Evolutionary conservation across 1,140 invertebrate species (phyloP).

Genomic region (Neocloeon triangulifer): DNA sequence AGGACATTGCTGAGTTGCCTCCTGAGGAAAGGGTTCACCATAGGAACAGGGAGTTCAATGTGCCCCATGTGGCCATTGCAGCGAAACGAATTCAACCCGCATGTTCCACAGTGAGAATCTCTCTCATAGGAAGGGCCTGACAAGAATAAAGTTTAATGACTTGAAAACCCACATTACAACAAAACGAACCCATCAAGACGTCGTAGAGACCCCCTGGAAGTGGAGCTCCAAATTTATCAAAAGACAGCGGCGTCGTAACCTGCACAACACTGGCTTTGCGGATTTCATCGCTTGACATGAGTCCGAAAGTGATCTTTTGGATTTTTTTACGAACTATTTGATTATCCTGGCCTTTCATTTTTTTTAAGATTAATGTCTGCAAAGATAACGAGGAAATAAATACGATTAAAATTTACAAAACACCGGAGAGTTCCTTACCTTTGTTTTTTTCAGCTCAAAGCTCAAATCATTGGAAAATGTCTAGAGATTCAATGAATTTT

Average conservation of each 20-base stretch:
- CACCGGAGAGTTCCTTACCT: no score
- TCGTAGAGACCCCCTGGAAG: slow-evolving; percentile 71
- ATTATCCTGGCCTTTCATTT: no score
- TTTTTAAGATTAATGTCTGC: no score
- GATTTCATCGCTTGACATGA: slow-evolving; percentile 67
- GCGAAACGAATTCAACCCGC: slow-evolving; percentile 34
- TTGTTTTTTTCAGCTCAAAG: no score
- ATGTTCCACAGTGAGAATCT: slow-evolving; percentile 44
- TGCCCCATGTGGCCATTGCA: slow-evolving; percentile 93
- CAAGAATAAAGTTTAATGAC: slow-evolving; percentile 4
- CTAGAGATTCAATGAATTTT: no score
- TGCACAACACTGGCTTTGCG: slow-evolving; percentile 65
- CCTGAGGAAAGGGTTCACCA: slow-evolving; percentile 82
- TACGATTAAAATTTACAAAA: no score
- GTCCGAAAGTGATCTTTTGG: slow-evolving; percentile 31
- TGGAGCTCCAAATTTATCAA: slow-evolving; percentile 69
- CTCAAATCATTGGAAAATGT: no score
- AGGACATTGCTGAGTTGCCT: slow-evolving; percentile 43
- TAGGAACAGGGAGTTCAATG: slow-evolving; percentile 72
- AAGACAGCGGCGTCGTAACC: slow-evolving; percentile 57
- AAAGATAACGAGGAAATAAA: no score
- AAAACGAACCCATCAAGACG: slow-evolving; percentile 35
- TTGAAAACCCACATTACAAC: slow-evolving; percentile 1
- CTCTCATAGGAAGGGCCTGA: slow-evolving; percentile 1
- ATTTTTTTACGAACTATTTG: no score